Percentiles rank a stretch among this genome's conserved stretches.
Evolutionary conservation across 2,113 vertebrate genomes (phyloP).

Genomic region (Dendropsophus ebraccatus): DNA sequence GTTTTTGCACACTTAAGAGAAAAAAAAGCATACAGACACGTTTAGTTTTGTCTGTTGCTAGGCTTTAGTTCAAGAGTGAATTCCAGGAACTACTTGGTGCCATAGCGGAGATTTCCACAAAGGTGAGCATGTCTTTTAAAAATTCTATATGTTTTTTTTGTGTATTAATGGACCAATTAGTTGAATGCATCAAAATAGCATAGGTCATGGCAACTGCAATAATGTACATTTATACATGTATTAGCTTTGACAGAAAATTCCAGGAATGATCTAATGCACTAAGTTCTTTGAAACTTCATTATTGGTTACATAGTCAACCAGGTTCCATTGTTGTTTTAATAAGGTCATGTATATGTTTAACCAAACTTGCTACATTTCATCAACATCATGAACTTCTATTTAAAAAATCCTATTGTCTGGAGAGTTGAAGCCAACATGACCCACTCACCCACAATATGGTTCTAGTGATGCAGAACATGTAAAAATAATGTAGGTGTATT

Average conservation of each 20-base stretch:
- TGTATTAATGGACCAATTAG: not conserved
- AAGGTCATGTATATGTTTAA: slow-evolving; percentile 10
- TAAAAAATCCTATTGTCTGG: not conserved
- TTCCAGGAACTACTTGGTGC: not conserved
- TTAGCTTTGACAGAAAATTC: not conserved
- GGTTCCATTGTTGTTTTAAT: not conserved
- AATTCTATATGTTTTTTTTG: not conserved
- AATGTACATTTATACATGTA: not conserved
- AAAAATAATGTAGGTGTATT: slow-evolving; percentile 19
- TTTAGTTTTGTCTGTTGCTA: not conserved
- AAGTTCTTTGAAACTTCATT: not conserved
- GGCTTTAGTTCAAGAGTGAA: not conserved
- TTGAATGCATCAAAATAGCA: not conserved
- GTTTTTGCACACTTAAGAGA: not conserved
- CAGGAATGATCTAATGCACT: not conserved
- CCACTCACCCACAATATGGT: not conserved
- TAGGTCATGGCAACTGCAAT: not conserved
- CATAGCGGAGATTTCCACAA: not conserved
- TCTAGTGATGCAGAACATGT: slow-evolving; percentile 25
- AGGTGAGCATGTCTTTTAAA: not conserved
- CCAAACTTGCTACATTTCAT: not conserved
- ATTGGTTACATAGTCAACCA: not conserved
- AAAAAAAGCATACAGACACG: not conserved
- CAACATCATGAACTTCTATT: not conserved
- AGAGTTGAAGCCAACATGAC: slow-evolving; percentile 14